phyloP scores from a whole-genome alignment of 2,888 invertebrate species.

The Yponomeuta evonymella region DNA sequence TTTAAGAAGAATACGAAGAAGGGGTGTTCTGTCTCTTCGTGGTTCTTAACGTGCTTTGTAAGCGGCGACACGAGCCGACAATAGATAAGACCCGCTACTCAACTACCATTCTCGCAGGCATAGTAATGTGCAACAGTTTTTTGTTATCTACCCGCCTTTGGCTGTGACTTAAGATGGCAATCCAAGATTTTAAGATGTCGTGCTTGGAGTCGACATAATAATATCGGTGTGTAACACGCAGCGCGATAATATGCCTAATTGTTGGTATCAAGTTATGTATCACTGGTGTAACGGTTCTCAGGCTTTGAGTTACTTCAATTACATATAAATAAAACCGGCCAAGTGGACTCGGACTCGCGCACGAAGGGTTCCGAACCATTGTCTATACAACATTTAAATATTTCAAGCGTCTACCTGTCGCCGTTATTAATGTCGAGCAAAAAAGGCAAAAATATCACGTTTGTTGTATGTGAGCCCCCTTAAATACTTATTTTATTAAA shows the following conservation, averaged over 20 bases:
- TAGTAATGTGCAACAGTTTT: slow-evolving; percentile 3
- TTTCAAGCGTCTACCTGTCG: no score
- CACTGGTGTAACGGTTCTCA: no score
- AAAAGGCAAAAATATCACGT: no score
- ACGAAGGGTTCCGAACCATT: no score
- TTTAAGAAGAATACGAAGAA: not conserved
- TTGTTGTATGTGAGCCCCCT: no score
- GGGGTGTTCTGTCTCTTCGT: not conserved
- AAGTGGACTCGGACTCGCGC: no score
- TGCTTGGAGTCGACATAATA: not conserved
- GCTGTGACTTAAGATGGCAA: not conserved
- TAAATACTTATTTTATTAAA: no score
- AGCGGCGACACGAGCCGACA: not conserved
- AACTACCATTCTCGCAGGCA: not conserved
- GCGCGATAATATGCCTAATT: not conserved
- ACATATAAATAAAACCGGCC: no score
- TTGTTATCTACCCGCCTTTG: not conserved
- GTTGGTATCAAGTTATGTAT: not conserved
- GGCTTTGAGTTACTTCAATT: no score
- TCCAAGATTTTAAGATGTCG: not conserved
- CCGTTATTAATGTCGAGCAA: no score
- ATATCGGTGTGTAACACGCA: not conserved
- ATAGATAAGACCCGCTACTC: not conserved
- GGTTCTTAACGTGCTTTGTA: not conserved
- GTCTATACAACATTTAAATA: no score